phyloP scores from a whole-genome alignment of 2,888 invertebrate species.

The Antitype chi region DNA sequence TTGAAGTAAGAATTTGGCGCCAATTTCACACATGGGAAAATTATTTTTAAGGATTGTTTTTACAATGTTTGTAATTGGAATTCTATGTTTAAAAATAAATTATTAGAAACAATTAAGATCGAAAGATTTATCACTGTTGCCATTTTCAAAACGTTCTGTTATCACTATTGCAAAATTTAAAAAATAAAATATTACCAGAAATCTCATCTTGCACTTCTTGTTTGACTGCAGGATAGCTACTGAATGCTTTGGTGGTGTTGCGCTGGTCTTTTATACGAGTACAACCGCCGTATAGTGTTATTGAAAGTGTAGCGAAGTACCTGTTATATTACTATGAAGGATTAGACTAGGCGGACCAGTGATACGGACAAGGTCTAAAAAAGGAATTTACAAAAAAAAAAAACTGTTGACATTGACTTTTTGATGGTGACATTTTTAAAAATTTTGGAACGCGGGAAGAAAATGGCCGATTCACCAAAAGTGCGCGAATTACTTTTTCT shows the following conservation, averaged over 20 bases:
- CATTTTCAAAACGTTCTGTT: constrained; percentile 49
- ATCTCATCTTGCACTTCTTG: constrained; percentile 90
- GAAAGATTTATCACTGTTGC: constrained; percentile 7
- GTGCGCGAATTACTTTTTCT: background rate
- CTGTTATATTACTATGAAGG: constrained; percentile 63
- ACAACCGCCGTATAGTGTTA: constrained; percentile 72
- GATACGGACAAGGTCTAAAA: constrained; percentile 67
- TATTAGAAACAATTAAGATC: background rate
- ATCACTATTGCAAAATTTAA: constrained; percentile 55
- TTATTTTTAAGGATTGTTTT: background rate
- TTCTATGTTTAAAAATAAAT: background rate
- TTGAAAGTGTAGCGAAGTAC: constrained; percentile 80
- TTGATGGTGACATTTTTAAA: background rate
- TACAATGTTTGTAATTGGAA: background rate
- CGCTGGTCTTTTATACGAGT: constrained; percentile 83
- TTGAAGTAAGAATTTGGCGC: constrained; percentile 22
- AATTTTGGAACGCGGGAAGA: background rate
- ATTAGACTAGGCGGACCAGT: constrained; percentile 63
- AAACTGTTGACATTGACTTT: constrained; percentile 18
- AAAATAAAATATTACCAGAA: constrained; percentile 82
- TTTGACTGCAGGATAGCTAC: constrained; percentile 89
- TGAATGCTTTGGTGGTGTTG: constrained; percentile 80
- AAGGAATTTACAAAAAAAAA: constrained; percentile 42
- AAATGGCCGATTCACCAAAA: background rate
- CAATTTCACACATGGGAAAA: constrained; percentile 3